Evolutionary conservation across 2,113 vertebrate species (phyloP).

Genomic region (Microcebus jonahi): DNA sequence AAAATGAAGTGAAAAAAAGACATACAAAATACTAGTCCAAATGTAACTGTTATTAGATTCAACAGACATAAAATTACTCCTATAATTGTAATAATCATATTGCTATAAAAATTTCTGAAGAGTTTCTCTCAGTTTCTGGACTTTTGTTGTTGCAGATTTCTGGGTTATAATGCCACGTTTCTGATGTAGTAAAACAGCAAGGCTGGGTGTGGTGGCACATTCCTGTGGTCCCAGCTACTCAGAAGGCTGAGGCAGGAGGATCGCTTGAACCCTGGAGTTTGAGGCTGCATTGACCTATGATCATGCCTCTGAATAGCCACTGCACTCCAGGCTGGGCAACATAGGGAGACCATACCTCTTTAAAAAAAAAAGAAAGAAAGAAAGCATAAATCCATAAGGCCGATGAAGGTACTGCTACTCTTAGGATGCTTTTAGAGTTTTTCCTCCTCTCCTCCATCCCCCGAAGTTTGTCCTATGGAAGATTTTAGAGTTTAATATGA

Average conservation of each 20-base stretch:
- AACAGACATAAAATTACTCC: background rate
- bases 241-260: background rate
- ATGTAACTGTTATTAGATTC: background rate
- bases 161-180: constrained; percentile 7
- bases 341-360: background rate
- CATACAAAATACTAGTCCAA: background rate
- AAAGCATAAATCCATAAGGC: background rate
- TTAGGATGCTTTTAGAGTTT: background rate
- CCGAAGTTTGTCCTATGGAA: background rate
- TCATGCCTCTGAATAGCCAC: background rate
- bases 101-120: background rate
- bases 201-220: background rate
- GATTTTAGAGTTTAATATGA: background rate
- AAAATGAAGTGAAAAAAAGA: background rate
- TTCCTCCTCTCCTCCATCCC: too few relatives aligned
- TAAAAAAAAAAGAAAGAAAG: background rate
- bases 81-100: constrained; percentile 12
- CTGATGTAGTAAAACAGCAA: background rate
- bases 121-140: background rate
- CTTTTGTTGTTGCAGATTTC: background rate
- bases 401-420: background rate
- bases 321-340: background rate
- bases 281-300: background rate
- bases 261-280: background rate
- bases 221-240: background rate